These are phyloP conservation scores for Speoplatyrhinus poulsoni DNA, from an alignment of 2,113 vertebrate species.

Conservation along the genomic window DNA sequence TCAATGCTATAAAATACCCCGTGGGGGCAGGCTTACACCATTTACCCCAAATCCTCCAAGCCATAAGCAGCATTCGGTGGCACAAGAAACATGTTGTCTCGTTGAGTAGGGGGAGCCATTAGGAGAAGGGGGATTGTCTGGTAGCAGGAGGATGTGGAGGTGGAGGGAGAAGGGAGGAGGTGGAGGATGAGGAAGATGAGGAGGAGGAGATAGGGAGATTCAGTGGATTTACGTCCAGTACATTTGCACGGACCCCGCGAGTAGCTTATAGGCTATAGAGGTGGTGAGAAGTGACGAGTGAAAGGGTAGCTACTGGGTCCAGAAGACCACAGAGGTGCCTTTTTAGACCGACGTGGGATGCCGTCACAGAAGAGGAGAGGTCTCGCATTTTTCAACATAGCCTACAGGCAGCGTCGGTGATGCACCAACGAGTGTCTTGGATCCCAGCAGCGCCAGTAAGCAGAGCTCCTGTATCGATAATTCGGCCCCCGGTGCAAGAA, in stretches of 20 bases:
- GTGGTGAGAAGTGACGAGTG: neutral
- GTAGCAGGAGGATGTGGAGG: conserved; percentile 25
- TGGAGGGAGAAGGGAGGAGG: neutral
- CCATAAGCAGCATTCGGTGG: neutral
- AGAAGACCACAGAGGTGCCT: neutral
- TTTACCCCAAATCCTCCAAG: neutral
- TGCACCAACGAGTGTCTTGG: conserved; percentile 24
- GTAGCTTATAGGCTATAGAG: neutral
- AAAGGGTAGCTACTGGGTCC: neutral
- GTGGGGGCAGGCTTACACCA: conserved; percentile 37
- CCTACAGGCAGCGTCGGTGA: conserved; percentile 33
- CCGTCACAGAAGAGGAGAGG: conserved; percentile 7
- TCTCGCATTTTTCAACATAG: conserved; percentile 13
- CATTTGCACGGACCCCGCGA: conserved; percentile 17
- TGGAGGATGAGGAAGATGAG: conserved; percentile 21
- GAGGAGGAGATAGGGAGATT: conserved; percentile 13
- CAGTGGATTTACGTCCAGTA: conserved; percentile 25
- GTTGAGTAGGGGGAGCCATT: neutral
- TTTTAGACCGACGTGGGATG: conserved; percentile 17
- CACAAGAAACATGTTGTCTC: conserved; percentile 61
- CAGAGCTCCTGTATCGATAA: conserved; percentile 15
- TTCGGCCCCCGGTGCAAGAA: conserved; percentile 12
- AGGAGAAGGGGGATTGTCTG: conserved; percentile 1
- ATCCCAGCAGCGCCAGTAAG: conserved; percentile 31
- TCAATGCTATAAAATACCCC: conserved; percentile 7